Evolutionary conservation across 2,113 vertebrate species (phyloP), one percentile per base, ranked within the genome.

Genomic region (Gnathonemus longibarbis): DNA sequence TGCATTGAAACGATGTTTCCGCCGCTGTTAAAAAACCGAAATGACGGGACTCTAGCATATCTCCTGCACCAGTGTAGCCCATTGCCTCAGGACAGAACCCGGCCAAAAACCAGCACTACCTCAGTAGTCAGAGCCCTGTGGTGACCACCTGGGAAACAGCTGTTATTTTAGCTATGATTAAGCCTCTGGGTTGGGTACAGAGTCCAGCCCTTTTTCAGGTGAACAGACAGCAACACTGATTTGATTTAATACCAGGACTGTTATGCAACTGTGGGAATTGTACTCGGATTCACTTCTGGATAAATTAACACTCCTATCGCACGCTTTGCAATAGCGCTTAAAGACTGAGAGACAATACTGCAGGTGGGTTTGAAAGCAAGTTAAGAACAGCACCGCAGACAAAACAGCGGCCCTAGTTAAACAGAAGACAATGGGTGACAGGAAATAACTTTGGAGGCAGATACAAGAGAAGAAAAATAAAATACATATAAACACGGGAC

Each of bases 81-180:
- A 42, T 19, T 7, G 74, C 83, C 83, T 48, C 6, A 48, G 83
- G 83, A 84, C 45, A 45, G 45, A 48, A 48, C 19, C 42, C 0
- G 1, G 39, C 21, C 45, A 46, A 48, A 46, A 24, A 19, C 17
- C 35, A n/a, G 45, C 17, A 24, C 39, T 39, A 21, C 24, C 19
- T 84, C 39, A 48, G 15, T 13, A 49, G 48, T 50, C 88, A 15
- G 21, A 56, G 88, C 3, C 1, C n/a, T 21, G 70, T 45, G 50
- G 10, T 6, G 17, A 56, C 46, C 48, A 46, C 13, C 19, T 84
- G 35, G n/a, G 13, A 84, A 31, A 84, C 77, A 56, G 13, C 42
- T 62, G 39, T 42, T 27, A n/a, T 15, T 21, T 83, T 24, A 49
- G 42, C 87, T 95, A 94, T 95, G 89, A 94, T 92, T 95, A 94